Base-by-base conservation (phyloP, 2,113 vertebrate species). In the Lepus americanus region DNA sequence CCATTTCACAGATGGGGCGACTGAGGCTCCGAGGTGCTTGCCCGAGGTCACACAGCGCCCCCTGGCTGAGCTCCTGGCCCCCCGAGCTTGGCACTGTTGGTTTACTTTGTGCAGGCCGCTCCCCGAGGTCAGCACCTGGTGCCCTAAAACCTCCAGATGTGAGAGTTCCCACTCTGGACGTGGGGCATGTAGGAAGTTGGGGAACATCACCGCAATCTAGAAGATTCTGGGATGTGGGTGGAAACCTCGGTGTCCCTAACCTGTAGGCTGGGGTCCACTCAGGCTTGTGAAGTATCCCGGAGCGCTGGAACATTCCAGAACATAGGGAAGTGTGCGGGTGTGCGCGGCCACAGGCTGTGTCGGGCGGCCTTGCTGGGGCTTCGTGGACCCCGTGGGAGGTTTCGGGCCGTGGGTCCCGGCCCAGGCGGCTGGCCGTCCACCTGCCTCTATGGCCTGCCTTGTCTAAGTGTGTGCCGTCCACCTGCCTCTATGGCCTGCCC, bases 331-430 rank as follows among this genome's bases (percentile, higher is more conserved):
- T 3, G 39, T 77, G 10, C 11, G 20, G 19, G 39, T 3, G 0
- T 1, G 53, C 29, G 27, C 23, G 31, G n/a, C 63, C 14, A 3
- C 9, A 61, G 83, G 8, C 49, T 14, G 0, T 6, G 6, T 36
- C 25, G 17, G 36, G 9, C 55, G 6, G 31, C 44, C 8, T 22
- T 7, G 0, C 2, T 16, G 61, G 59, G 61, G 22, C 33, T 44
- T 44, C 13, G 29, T 9, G 1, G 25, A 10, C 6, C 6, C 55
- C 1, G 9, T 20, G 55, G 78, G 49, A 29, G 67, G 1, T 17
- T 14, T 4, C 0, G 12, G 59, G 19, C 55, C 6, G 31, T 23
- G 59, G 14, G 16, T 49, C 44, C 6, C 6, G 1, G 6, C 22
- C 67, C 22, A 49, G 20, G 59, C 66, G 4, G 0, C 63, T 6